These are phyloP conservation scores for Spea hammondii DNA, from an alignment of 2,797 vertebrate species.

Conservation along the genomic window DNA sequence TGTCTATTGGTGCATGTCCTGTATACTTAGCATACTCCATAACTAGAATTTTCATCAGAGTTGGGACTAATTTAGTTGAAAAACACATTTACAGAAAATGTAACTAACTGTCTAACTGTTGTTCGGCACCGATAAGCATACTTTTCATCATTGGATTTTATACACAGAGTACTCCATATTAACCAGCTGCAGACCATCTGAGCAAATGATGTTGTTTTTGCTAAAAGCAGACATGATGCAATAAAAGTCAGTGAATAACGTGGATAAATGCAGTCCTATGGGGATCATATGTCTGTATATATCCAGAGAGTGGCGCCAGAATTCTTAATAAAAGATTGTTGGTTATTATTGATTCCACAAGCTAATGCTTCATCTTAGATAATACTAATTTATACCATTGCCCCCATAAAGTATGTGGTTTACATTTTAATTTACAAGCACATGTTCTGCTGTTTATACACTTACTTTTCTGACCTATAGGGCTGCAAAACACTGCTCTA, in stretches of 20 bases:
- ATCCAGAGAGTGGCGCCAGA: conserved; percentile 12
- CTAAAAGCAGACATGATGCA: conserved; percentile 4
- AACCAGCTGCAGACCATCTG: not conserved
- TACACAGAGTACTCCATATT: not conserved
- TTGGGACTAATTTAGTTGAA: no score
- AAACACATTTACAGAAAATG: no score
- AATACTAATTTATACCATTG: not conserved
- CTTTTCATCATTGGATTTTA: no score
- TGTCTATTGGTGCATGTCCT: no score
- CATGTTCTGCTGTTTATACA: no score
- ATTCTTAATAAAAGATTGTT: conserved; percentile 16
- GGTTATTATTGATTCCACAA: conserved; percentile 6
- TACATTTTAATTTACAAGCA: no score
- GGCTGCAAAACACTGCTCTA: no score
- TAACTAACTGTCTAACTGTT: no score
- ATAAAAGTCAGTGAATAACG: conserved; percentile 9
- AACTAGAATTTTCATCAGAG: no score
- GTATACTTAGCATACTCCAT: no score
- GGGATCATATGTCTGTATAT: conserved; percentile 23
- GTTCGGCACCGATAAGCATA: no score
- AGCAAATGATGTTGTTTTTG: not conserved
- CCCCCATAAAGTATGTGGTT: not conserved
- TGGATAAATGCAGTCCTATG: conserved; percentile 17
- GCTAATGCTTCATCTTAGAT: not conserved
- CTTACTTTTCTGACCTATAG: no score